phyloP scores from a whole-genome alignment of 2,888 invertebrate genomes.

The Emmelina monodactyla region DNA sequence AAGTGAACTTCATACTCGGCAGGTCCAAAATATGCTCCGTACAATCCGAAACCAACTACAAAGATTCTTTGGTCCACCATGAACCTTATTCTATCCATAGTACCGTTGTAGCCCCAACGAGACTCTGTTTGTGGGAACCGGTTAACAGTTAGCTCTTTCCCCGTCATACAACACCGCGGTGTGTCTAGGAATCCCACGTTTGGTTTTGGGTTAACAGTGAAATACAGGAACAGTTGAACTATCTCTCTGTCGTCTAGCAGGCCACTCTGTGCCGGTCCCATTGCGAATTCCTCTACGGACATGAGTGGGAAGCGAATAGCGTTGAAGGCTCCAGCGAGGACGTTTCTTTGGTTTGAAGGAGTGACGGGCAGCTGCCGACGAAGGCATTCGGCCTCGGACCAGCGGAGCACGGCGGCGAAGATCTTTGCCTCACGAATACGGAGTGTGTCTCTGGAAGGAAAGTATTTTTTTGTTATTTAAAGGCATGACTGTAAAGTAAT shows the following conservation, averaged over 20 bases:
- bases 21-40: slow-evolving; percentile 81
- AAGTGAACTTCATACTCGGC: slow-evolving; percentile 81
- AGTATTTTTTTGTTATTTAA: no score
- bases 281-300: slow-evolving; percentile 86
- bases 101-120: slow-evolving; percentile 86
- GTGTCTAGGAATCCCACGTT: slow-evolving; percentile 73
- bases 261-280: slow-evolving; percentile 77
- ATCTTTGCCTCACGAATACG: slow-evolving; percentile 80
- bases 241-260: slow-evolving; percentile 79
- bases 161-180: slow-evolving; percentile 79
- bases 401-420: slow-evolving; percentile 76
- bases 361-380: slow-evolving; percentile 71
- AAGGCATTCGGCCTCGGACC: slow-evolving; percentile 79
- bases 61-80: slow-evolving; percentile 82
- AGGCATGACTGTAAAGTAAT: no score
- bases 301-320: slow-evolving; percentile 83
- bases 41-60: slow-evolving; percentile 84
- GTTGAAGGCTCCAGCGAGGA: slow-evolving; percentile 74
- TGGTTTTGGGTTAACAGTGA: slow-evolving; percentile 80
- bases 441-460: slow-evolving; percentile 71
- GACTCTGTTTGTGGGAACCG: slow-evolving; percentile 79
- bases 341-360: slow-evolving; percentile 72
- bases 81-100: slow-evolving; percentile 82
- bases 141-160: slow-evolving; percentile 78
- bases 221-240: slow-evolving; percentile 75